These are phyloP conservation scores for Indicator maculatus DNA, from an alignment of 2,113 vertebrate species.

Conservation along the genomic window DNA sequence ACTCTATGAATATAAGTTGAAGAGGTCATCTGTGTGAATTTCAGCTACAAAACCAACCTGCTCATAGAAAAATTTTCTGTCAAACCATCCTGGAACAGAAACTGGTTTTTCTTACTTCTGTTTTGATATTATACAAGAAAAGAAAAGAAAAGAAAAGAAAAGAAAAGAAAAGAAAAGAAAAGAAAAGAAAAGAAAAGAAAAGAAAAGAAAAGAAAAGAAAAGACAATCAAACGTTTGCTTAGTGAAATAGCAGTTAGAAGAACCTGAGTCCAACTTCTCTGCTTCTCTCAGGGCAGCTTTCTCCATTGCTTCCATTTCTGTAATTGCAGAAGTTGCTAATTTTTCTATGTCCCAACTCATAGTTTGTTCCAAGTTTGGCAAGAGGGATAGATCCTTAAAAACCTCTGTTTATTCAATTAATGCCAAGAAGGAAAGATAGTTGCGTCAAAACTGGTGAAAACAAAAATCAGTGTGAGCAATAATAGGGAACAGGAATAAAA, in stretches of 20 bases:
- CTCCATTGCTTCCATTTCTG: neutral
- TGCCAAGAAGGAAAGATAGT: neutral
- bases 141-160: no score
- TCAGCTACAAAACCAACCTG: neutral
- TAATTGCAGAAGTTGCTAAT: neutral
- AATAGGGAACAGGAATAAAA: neutral
- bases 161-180: no score
- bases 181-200: no score
- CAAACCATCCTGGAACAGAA: neutral
- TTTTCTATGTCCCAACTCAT: neutral
- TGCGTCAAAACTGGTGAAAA: neutral
- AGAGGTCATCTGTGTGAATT: neutral
- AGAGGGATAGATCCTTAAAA: neutral
- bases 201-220: neutral
- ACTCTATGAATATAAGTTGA: neutral
- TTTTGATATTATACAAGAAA: neutral
- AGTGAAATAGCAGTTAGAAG: neutral
- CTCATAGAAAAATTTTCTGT: neutral
- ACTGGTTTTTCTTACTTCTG: neutral
- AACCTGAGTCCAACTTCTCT: neutral
- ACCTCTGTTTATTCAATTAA: neutral
- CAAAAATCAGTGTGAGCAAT: neutral
- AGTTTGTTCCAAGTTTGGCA: neutral
- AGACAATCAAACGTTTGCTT: neutral
- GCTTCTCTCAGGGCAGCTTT: neutral